These are phyloP conservation scores for Uloborus plumipes DNA, from an alignment of 2,888 invertebrate species.

Conservation along the genomic window DNA sequence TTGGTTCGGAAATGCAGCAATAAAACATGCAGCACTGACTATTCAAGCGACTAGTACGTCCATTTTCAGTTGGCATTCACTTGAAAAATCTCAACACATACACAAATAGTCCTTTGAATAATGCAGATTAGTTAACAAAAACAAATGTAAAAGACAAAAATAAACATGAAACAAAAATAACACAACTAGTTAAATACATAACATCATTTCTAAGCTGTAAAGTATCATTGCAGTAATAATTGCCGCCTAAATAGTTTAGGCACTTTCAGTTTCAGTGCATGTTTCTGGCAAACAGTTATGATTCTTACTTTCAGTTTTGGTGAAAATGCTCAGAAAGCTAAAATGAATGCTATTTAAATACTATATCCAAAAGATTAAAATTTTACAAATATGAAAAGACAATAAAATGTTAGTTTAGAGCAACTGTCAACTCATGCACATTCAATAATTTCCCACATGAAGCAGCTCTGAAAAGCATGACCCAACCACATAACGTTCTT, in stretches of 20 bases:
- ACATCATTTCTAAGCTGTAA: too few species aligned
- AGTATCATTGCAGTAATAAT: not conserved
- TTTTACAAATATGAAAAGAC: constrained; percentile 6
- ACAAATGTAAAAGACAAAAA: too few species aligned
- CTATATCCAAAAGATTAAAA: constrained; percentile 12
- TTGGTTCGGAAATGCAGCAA: too few species aligned
- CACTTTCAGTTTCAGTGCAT: not conserved
- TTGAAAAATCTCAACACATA: not conserved
- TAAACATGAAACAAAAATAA: too few species aligned
- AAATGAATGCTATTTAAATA: constrained; percentile 33
- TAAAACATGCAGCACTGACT: too few species aligned
- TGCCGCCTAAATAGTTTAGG: constrained; percentile 5
- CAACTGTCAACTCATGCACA: not conserved
- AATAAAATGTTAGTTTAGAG: constrained; percentile 3
- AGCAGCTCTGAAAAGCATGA: too few species aligned
- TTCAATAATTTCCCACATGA: not conserved
- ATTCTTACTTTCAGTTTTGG: not conserved
- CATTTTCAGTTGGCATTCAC: not conserved
- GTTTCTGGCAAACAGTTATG: not conserved
- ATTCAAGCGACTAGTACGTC: too few species aligned
- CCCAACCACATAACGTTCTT: too few species aligned
- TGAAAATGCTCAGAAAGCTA: constrained; percentile 33
- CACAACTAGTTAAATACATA: too few species aligned
- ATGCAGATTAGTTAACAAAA: too few species aligned
- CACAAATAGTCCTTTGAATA: not conserved